Conservation (phyloP, 2,113 vertebrate genomes). For the Hippocampus comes region DNA sequence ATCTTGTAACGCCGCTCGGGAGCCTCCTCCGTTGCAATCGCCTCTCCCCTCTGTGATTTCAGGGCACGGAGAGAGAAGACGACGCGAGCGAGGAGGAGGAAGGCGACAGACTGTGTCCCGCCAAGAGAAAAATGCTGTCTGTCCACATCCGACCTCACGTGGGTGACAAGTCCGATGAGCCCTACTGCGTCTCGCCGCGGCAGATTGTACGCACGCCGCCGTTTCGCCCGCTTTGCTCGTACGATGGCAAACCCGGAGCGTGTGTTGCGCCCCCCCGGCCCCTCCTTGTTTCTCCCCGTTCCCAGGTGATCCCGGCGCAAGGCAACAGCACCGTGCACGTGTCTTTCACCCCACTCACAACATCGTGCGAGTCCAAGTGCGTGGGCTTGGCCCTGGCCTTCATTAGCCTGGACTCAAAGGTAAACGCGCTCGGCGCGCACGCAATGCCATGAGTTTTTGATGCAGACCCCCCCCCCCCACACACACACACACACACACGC, state of each 20-base stretch:
- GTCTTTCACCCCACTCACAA: conserved; percentile 79
- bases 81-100: conserved; percentile 24
- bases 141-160: conserved; percentile 76
- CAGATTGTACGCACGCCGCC: conserved; percentile 74
- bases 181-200: conserved; percentile 80
- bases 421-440: conserved; percentile 41
- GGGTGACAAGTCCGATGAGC: conserved; percentile 74
- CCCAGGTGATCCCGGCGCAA: conserved; percentile 82
- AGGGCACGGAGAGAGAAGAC: conserved; percentile 37
- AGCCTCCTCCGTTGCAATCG: too few relatives aligned
- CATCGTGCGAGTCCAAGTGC: conserved; percentile 60
- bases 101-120: not conserved
- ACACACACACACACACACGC: too few relatives aligned
- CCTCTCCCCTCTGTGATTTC: conserved; percentile 1
- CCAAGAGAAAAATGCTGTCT: conserved; percentile 68
- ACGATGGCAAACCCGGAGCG: accelerated
- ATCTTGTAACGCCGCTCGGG: too few relatives aligned
- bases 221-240: not conserved
- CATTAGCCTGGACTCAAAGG: conserved; percentile 83
- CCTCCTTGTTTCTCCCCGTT: not conserved
- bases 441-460: too few relatives aligned
- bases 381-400: conserved; percentile 77
- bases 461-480: too few relatives aligned
- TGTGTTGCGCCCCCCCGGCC: conserved; percentile 4
- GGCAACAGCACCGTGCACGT: conserved; percentile 72